Evolutionary conservation across 1,140 invertebrate species (phyloP).

Genomic region (Sarcophaga peregrina): DNA sequence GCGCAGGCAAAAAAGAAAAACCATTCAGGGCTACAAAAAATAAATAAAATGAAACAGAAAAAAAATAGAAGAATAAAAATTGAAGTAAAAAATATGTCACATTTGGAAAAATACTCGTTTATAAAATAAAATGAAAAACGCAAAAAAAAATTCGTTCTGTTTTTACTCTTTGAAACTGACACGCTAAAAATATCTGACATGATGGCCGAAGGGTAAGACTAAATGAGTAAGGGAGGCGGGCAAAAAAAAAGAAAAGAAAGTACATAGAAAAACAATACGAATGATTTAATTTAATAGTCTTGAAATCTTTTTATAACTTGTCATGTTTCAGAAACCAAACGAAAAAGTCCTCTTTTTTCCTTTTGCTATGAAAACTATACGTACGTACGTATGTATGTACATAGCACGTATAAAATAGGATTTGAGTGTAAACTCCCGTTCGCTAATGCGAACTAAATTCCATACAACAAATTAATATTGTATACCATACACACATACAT

Average conservation of each 20-base stretch:
- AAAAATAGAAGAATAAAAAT: too few species aligned
- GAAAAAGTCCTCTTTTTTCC: too few species aligned
- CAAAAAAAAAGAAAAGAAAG: neutral
- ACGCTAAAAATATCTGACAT: neutral
- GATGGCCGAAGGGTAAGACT: neutral
- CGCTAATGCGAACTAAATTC: too few species aligned
- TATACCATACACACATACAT: neutral
- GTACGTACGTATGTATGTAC: too few species aligned
- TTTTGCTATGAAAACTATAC: too few species aligned
- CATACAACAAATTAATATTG: too few species aligned
- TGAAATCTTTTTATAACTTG: conserved; percentile 33
- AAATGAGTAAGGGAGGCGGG: neutral
- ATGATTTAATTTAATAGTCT: conserved; percentile 39
- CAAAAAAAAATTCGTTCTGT: conserved; percentile 1
- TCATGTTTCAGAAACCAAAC: neutral
- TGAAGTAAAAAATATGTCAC: conserved; percentile 7
- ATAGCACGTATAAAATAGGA: too few species aligned
- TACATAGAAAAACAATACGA: neutral
- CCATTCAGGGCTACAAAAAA: too few species aligned
- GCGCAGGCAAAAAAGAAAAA: neutral
- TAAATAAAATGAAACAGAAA: neutral
- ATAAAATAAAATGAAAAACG: too few species aligned
- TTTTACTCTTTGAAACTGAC: conserved; percentile 4
- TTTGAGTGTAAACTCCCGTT: too few species aligned
- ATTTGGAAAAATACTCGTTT: neutral